Base-by-base conservation (phyloP, 2,797 vertebrate genomes). In the Astyanax mexicanus region DNA sequence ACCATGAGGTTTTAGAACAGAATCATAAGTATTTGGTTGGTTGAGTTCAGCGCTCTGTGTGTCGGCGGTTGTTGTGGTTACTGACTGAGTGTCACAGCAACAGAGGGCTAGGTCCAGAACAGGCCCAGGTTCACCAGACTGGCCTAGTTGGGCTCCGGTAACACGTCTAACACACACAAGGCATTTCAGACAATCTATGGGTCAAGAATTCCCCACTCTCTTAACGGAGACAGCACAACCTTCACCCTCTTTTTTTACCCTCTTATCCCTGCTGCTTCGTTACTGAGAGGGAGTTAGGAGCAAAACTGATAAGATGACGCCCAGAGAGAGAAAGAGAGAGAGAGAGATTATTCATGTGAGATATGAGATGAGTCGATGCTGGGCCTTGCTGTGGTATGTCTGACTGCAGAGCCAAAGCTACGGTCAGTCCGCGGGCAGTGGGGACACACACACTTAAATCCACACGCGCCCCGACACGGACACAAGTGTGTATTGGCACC, bases 361-460 rank as follows among this genome's bases (percentile, higher is more conserved):
- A 60, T 64, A 67, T 66, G 65, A 35, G 61, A 75, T 58, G 32
- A 71, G 69, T 80, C 69, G 74, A 80, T 69, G 51, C 42, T 37
- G 51, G 29, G 45, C 75, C 42, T 29, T 42, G 73, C 60, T 35
- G 57, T 79, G 82, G 84, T 85, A 83, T 87, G 85, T 87, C 85
- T 87, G 81, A 85, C 17, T 82, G 70, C 58, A 37, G 62, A 71
- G 81, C 81, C 85, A 85, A 71, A 60, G 32, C 38, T 35, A 55
- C 23, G 51, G 80, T 79, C 73, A 79, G 32, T 19, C 32, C 49
- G 8, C 4, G 75, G 72, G 58, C 81, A 80, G 13, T 29, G 35
- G 49, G 37, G 69, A 71, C 74, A 76, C 82, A 74, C 47, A 51
- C 45, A 67, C 62, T 58, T 29, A 35, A 42, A 13, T 55, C 38